Percentiles rank a stretch among this genome's conserved stretches.
Evolutionary conservation across 2,113 vertebrate species (phyloP).

Genomic region (Vireo altiloquus): DNA sequence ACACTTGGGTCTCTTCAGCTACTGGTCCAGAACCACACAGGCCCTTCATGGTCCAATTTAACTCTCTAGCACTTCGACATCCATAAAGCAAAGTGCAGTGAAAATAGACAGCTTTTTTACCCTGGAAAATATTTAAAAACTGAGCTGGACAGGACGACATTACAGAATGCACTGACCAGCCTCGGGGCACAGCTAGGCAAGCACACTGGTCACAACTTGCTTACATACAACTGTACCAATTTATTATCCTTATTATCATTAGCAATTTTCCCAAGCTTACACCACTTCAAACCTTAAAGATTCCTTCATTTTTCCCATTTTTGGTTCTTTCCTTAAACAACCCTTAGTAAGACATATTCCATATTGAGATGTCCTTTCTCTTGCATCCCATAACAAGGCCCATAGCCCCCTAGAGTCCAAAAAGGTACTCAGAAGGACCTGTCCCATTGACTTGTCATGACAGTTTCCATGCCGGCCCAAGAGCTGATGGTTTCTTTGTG

Average conservation of each 20-base stretch:
- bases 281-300: not conserved
- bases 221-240: not conserved
- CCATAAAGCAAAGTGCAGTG: not conserved
- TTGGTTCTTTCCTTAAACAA: not conserved
- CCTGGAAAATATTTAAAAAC: not conserved
- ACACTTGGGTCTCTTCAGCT: not conserved
- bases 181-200: not conserved
- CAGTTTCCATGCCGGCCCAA: not conserved
- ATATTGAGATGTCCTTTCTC: not conserved
- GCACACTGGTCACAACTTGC: not conserved
- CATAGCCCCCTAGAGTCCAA: not conserved
- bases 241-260: not conserved
- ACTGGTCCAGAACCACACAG: not conserved
- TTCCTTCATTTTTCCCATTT: not conserved
- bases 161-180: not conserved
- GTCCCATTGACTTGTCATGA: not conserved
- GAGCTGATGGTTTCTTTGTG: not conserved
- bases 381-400: not conserved
- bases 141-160: not conserved
- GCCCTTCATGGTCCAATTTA: no score
- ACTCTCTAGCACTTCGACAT: not conserved
- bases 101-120: not conserved
- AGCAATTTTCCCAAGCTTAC: not conserved
- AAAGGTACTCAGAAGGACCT: not conserved
- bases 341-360: not conserved